Percentiles rank a stretch among this genome's conserved stretches.
Evolutionary conservation across 2,797 vertebrate genomes (phyloP).

Genomic region (Lagorchestes hirsutus): DNA sequence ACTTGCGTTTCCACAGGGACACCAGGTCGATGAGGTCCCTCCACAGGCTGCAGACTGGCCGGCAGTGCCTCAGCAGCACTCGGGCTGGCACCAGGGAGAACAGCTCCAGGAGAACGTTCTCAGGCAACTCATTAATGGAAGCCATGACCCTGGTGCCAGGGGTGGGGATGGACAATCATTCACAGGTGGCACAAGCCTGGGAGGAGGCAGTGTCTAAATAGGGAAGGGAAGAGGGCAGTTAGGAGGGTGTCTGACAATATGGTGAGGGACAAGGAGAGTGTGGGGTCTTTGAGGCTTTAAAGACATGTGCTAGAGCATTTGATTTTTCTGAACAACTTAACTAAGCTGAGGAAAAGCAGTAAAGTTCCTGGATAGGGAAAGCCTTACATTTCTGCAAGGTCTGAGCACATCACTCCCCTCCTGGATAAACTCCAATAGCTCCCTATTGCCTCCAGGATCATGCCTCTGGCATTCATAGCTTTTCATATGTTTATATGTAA

Average conservation of each 20-base stretch:
- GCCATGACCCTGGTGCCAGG: background rate
- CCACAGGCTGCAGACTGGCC: constrained; percentile 86
- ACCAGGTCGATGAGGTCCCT: constrained; percentile 82
- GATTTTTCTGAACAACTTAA: background rate
- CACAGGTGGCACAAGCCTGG: background rate
- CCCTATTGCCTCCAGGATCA: background rate
- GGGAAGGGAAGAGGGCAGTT: background rate
- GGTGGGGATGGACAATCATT: background rate
- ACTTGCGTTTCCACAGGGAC: constrained; percentile 33
- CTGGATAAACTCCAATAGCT: background rate
- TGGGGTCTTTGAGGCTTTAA: background rate
- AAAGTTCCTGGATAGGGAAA: background rate
- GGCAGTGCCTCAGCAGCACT: constrained; percentile 82
- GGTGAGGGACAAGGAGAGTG: background rate
- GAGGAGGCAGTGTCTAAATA: background rate
- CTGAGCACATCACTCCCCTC: background rate
- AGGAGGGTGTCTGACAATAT: background rate
- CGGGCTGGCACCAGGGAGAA: constrained; percentile 82
- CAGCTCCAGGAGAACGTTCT: constrained; percentile 86
- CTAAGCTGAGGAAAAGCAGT: background rate
- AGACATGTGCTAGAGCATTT: background rate
- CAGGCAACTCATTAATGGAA: constrained; percentile 68
- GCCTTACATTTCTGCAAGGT: background rate
- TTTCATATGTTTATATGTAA: background rate
- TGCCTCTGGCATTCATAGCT: background rate